phyloP scores from a whole-genome alignment of 2,797 vertebrate genomes.

The Lacerta agilis region DNA sequence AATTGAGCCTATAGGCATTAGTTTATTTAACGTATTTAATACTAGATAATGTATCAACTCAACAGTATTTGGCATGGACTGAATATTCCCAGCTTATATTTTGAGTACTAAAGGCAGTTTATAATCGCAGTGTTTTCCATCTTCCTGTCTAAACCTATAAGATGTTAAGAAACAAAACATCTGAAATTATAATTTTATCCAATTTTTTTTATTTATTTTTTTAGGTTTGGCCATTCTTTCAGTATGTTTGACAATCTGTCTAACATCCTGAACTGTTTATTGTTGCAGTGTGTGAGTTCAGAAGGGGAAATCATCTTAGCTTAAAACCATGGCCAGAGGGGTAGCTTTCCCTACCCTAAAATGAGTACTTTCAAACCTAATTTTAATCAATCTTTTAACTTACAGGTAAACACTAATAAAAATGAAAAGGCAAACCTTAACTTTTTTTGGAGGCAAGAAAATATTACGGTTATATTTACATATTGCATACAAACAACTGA shows the following conservation, averaged over 20 bases:
- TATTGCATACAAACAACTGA: slow-evolving; percentile 69
- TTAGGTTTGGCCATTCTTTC: slow-evolving; percentile 26
- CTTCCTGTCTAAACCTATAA: slow-evolving; percentile 37
- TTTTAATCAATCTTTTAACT: slow-evolving; percentile 62
- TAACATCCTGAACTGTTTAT: slow-evolving; percentile 9
- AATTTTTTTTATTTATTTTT: slow-evolving; percentile 13
- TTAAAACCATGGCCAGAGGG: slow-evolving; percentile 60
- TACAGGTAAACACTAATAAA: slow-evolving; percentile 66
- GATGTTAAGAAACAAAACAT: slow-evolving; percentile 26
- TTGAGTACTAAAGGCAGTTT: background rate
- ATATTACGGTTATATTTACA: slow-evolving; percentile 70
- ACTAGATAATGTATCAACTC: slow-evolving; percentile 37
- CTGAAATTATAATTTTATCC: slow-evolving; percentile 7
- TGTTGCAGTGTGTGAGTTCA: slow-evolving; percentile 45
- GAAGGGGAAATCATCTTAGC: slow-evolving; percentile 61
- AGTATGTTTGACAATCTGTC: slow-evolving; percentile 33
- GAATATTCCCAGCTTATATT: slow-evolving; percentile 32
- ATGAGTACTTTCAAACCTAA: slow-evolving; percentile 59
- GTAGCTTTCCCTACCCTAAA: slow-evolving; percentile 66
- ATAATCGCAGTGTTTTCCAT: slow-evolving; percentile 8
- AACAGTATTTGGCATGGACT: slow-evolving; percentile 57
- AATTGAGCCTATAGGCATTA: background rate
- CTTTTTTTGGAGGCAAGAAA: slow-evolving; percentile 63
- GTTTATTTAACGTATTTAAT: slow-evolving; percentile 31
- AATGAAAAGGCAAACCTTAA: slow-evolving; percentile 58